Evolutionary conservation across 2,113 vertebrate genomes (phyloP).

Genomic region (Amblyopsis rosae): DNA sequence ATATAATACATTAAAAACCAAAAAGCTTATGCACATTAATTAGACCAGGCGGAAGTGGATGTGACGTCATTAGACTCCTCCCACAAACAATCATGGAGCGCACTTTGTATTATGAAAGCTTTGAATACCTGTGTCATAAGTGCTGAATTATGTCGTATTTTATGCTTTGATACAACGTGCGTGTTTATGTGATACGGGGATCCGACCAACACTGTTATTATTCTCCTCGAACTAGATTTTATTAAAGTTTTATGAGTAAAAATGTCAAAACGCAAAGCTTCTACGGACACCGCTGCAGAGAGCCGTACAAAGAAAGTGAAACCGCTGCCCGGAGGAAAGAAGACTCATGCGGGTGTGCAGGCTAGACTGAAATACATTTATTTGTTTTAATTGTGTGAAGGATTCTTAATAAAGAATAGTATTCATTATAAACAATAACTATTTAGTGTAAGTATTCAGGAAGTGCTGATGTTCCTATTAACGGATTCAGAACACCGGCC

Average conservation of each 20-base stretch:
- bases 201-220: too few species aligned
- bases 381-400: neutral
- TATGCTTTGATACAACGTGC: conserved; percentile 10
- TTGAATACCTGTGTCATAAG: conserved; percentile 40
- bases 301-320: conserved; percentile 64
- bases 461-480: too few species aligned
- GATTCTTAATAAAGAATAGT: too few species aligned
- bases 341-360: neutral
- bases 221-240: too few species aligned
- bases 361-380: neutral
- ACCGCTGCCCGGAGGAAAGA: conserved; percentile 50
- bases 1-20: too few species aligned
- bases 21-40: too few species aligned
- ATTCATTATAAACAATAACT: too few species aligned
- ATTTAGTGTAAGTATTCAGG: too few species aligned
- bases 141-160: conserved; percentile 55
- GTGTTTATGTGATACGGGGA: too few species aligned
- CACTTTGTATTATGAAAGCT: conserved; percentile 32
- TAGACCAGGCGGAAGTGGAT: conserved; percentile 47
- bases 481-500: too few species aligned
- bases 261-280: conserved; percentile 71
- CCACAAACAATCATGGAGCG: conserved; percentile 31
- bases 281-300: conserved; percentile 9
- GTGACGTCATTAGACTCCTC: conserved; percentile 37
- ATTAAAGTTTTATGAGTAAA: too few species aligned